Conservation (phyloP, 2,888 invertebrate species). For the Nomada fucata region DNA sequence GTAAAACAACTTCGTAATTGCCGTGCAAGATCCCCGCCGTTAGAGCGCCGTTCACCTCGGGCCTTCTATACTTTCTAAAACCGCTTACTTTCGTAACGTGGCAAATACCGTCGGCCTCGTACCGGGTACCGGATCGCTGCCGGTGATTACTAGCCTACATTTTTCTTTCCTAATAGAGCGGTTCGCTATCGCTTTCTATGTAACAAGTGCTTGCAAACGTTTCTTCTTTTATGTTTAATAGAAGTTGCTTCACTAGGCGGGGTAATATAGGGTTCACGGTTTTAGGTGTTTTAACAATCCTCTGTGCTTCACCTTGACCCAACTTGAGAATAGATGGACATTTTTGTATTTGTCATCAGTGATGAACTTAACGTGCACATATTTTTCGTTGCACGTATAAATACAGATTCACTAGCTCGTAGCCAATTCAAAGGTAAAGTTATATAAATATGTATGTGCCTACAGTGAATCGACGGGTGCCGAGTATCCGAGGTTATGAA, state of each 20-base stretch:
- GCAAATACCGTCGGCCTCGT: constrained; percentile 69
- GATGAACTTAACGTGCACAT: no score
- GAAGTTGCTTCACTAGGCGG: not conserved
- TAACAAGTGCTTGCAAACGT: constrained; percentile 34
- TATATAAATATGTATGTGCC: no score
- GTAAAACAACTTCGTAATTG: constrained; percentile 64
- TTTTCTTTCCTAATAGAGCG: constrained; percentile 40
- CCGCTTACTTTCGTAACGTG: constrained; percentile 83
- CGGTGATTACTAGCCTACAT: constrained; percentile 47
- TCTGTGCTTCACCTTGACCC: no score
- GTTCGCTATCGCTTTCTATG: constrained; percentile 37
- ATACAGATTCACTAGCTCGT: no score
- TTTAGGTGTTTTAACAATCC: no score
- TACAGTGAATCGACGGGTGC: no score
- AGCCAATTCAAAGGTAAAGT: no score
- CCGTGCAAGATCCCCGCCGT: constrained; percentile 58
- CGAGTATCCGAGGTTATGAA: not conserved
- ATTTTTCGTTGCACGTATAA: no score
- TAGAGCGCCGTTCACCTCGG: constrained; percentile 79
- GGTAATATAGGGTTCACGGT: not conserved
- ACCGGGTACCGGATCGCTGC: constrained; percentile 42
- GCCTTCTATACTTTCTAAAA: constrained; percentile 83
- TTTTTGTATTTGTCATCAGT: no score
- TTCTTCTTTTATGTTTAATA: constrained; percentile 13
- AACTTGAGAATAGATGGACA: no score